Conservation (phyloP, 2,888 invertebrate species). For the Halocaridina rubra region DNA sequence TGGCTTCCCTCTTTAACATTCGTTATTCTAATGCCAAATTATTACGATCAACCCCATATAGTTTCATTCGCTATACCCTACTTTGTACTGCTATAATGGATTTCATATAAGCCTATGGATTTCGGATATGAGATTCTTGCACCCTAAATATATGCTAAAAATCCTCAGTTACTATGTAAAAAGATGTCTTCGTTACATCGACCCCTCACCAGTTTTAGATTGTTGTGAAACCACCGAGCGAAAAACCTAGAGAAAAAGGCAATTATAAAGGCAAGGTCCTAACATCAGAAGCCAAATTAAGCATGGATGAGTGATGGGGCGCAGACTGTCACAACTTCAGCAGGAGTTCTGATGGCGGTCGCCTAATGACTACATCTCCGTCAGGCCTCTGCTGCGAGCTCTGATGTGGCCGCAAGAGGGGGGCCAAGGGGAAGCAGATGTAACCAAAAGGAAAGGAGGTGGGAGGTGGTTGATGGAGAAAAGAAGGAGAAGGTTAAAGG, state of each 20-base stretch:
- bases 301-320: slow-evolving; percentile 43
- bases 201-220: too few relatives aligned
- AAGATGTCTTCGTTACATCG: too few relatives aligned
- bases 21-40: too few relatives aligned
- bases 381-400: neutral
- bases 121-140: too few relatives aligned
- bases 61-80: too few relatives aligned
- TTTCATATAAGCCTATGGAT: too few relatives aligned
- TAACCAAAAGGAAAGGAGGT: neutral
- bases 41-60: too few relatives aligned
- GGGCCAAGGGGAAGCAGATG: neutral
- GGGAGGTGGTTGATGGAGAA: neutral
- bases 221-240: too few relatives aligned
- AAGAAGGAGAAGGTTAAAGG: neutral
- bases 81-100: too few relatives aligned
- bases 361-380: slow-evolving; percentile 25
- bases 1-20: too few relatives aligned
- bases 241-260: slow-evolving; percentile 23
- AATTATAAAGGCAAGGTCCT: slow-evolving; percentile 15
- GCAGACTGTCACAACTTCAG: slow-evolving; percentile 39
- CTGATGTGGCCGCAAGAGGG: neutral
- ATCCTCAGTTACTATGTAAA: too few relatives aligned
- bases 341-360: slow-evolving; percentile 24
- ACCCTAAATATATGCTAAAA: too few relatives aligned
- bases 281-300: slow-evolving; percentile 44